phyloP scores from a whole-genome alignment of 2,888 invertebrate genomes.

The Idaea aversata region DNA sequence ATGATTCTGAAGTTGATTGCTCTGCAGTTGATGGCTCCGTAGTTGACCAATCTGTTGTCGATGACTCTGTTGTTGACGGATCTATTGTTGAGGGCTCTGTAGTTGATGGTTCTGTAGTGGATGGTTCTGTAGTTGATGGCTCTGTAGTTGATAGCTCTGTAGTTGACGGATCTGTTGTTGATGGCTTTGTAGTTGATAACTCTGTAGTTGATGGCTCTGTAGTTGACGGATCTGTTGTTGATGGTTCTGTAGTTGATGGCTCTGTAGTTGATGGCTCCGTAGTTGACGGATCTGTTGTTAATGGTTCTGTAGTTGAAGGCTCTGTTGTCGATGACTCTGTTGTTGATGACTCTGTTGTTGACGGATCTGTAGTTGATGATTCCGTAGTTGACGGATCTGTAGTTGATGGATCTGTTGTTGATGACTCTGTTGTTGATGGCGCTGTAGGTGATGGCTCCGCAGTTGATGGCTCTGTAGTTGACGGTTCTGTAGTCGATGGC shows the following conservation, averaged over 20 bases:
- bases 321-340: neutral
- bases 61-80: neutral
- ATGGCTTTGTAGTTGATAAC: neutral
- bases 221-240: conserved; percentile 8
- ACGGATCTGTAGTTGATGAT: neutral
- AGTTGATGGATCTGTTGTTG: neutral
- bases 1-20: neutral
- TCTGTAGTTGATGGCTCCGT: neutral
- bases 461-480: neutral
- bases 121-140: neutral
- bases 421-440: neutral
- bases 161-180: conserved; percentile 1
- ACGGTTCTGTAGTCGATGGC: neutral
- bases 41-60: neutral
- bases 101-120: neutral
- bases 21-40: neutral
- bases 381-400: neutral
- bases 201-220: neutral
- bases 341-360: neutral
- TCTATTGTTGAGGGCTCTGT: neutral
- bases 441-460: neutral
- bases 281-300: neutral
- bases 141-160: conserved; percentile 4
- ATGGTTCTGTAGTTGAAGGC: neutral
- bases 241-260: neutral